A percentile compares a stretch with the other conserved stretches of the same genome.
Evolutionary conservation across 2,888 invertebrate species (phyloP).

Genomic region (Mimachlamys varia): DNA sequence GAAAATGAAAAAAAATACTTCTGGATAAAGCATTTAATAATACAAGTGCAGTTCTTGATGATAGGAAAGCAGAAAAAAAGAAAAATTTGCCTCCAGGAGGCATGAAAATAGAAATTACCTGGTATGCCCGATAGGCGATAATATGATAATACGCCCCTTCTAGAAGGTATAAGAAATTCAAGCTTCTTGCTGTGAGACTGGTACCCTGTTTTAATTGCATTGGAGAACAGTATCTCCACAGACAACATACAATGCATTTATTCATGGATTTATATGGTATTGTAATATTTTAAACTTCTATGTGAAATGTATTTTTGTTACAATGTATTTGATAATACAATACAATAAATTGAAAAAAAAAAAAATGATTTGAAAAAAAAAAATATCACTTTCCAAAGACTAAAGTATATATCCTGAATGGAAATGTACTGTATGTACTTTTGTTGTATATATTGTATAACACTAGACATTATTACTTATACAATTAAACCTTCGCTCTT

Average conservation of each 20-base stretch:
- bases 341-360: too few species aligned
- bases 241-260: not conserved
- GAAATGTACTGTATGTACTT: constrained; percentile 7
- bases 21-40: not conserved
- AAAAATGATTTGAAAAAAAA: not conserved
- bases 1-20: not conserved
- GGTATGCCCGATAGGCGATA: not conserved
- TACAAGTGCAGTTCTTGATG: not conserved
- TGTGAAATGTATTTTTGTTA: constrained; percentile 36
- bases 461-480: not conserved
- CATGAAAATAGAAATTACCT: not conserved
- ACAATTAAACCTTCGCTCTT: constrained; percentile 7
- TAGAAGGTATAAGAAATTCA: not conserved
- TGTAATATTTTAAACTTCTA: constrained; percentile 4
- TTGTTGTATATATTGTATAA: not conserved
- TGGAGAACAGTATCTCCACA: not conserved
- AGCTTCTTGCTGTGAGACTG: not conserved
- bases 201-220: not conserved
- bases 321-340: constrained; percentile 22
- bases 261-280: constrained; percentile 23
- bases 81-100: not conserved
- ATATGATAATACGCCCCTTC: not conserved
- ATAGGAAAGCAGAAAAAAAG: not conserved
- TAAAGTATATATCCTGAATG: not conserved
- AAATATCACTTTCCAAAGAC: not conserved